phyloP scores from a whole-genome alignment of 2,797 vertebrate genomes.

The Eurystomus glaucurus region DNA sequence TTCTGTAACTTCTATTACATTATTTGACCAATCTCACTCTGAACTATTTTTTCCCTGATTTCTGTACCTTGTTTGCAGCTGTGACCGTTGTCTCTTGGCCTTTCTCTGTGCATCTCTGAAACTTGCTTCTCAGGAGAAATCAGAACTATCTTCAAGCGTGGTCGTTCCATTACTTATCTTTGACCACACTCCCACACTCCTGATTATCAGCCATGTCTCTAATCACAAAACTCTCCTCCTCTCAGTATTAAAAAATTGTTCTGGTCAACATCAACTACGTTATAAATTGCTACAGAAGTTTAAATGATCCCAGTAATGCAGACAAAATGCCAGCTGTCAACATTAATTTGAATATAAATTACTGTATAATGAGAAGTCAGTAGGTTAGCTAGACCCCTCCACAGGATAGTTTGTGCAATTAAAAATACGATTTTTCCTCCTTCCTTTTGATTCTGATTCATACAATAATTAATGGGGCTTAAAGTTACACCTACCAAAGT shows the following conservation, averaged over 20 bases:
- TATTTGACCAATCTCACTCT: not conserved
- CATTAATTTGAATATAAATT: constrained; percentile 42
- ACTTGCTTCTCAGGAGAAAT: not conserved
- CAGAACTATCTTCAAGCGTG: not conserved
- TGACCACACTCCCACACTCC: fast-evolving
- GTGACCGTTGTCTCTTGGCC: not conserved
- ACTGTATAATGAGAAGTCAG: not conserved
- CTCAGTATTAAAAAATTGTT: not conserved
- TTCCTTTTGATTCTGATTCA: not conserved
- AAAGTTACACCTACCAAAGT: constrained; percentile 40
- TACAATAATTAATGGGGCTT: not conserved
- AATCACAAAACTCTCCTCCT: not conserved
- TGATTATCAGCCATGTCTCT: not conserved
- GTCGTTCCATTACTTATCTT: not conserved
- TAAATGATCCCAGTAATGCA: constrained; percentile 18
- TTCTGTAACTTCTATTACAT: not conserved
- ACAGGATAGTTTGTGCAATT: not conserved
- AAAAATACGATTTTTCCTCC: not conserved
- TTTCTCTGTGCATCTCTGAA: not conserved
- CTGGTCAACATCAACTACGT: not conserved
- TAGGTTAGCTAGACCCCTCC: not conserved
- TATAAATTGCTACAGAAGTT: constrained; percentile 13
- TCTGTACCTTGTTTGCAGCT: not conserved
- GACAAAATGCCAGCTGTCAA: constrained; percentile 37
- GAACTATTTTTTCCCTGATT: not conserved